Evolutionary conservation across 2,797 vertebrate genomes (phyloP).

Genomic region (Tinamus major): DNA sequence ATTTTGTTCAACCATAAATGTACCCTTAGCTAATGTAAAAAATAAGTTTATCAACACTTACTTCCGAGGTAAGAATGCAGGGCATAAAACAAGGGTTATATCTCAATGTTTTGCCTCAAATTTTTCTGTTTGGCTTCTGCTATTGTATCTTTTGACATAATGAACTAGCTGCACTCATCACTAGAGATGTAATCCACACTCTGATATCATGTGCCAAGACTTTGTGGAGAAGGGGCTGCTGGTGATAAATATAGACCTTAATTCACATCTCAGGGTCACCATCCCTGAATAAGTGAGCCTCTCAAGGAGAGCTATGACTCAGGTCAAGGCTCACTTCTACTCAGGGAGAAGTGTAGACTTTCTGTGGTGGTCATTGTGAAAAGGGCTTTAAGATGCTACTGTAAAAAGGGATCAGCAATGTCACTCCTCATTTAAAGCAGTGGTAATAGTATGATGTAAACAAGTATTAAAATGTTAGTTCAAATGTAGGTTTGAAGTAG

Average conservation of each 20-base stretch:
- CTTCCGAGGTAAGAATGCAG: rapidly evolving
- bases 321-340: constrained; percentile 17
- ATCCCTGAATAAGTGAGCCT: constrained; percentile 10
- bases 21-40: background rate
- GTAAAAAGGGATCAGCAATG: background rate
- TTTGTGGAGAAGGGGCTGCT: background rate
- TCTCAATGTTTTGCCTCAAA: background rate
- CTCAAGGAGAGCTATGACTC: constrained; percentile 34
- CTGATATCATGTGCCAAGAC: constrained; percentile 38
- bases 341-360: background rate
- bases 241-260: constrained; percentile 52
- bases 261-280: constrained; percentile 25
- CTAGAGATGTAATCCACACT: background rate
- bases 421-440: background rate
- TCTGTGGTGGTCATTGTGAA: constrained; percentile 11
- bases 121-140: background rate
- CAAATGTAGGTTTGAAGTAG: background rate
- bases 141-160: background rate
- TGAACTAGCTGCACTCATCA: background rate
- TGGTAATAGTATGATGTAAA: background rate
- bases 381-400: background rate
- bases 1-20: background rate
- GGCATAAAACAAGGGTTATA: background rate
- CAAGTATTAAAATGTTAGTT: background rate
- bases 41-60: background rate